Evolutionary conservation across 1,140 invertebrate species (phyloP).

Genomic region (Drosophila pachea): DNA sequence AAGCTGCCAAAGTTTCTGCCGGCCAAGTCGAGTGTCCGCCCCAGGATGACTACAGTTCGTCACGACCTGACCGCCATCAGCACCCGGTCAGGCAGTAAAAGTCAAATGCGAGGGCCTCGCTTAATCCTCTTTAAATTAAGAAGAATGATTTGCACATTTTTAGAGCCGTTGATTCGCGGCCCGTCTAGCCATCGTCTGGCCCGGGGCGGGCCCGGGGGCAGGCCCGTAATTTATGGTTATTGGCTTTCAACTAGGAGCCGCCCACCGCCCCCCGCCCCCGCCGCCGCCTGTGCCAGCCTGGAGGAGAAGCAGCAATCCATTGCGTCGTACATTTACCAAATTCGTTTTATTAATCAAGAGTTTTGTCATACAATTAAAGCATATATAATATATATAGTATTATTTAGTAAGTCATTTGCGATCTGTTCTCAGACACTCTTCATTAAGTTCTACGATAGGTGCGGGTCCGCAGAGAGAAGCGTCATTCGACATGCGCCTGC

Average conservation of each 20-base stretch:
- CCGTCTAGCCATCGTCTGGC: background rate
- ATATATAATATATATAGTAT: constrained; percentile 70
- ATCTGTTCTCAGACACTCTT: constrained; percentile 45
- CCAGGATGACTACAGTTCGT: no score
- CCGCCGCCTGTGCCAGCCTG: no score
- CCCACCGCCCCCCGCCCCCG: background rate
- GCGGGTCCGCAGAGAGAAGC: constrained; percentile 70
- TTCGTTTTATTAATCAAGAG: constrained; percentile 70
- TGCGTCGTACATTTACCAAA: constrained; percentile 61
- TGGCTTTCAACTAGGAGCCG: constrained; percentile 22
- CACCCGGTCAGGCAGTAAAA: background rate
- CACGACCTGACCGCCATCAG: no score
- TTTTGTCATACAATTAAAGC: constrained; percentile 76
- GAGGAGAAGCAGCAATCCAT: no score
- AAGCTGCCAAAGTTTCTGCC: constrained; percentile 12
- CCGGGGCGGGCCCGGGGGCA: no score
- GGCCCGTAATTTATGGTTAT: constrained; percentile 62
- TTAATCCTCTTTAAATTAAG: constrained; percentile 73
- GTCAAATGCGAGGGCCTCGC: constrained; percentile 28
- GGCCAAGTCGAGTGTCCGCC: no score
- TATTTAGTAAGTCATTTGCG: constrained; percentile 33
- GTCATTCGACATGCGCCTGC: constrained; percentile 44
- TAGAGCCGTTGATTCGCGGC: constrained; percentile 13
- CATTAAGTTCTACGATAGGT: constrained; percentile 29
- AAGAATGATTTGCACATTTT: constrained; percentile 73